Conservation (phyloP, 2,888 invertebrate genomes). For the Hofmannophila pseudospretella region DNA sequence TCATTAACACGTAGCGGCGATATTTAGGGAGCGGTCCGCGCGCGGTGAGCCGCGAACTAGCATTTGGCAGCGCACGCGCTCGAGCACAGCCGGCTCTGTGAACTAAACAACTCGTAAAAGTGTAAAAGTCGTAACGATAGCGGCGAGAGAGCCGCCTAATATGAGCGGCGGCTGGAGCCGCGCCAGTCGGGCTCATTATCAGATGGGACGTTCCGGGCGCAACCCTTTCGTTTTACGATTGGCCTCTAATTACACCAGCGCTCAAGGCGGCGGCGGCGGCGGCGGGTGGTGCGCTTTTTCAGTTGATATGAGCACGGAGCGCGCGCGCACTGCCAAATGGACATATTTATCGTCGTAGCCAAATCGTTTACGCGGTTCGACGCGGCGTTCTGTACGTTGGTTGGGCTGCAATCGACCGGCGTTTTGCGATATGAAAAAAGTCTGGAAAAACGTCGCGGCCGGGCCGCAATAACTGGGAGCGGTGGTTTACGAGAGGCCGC, state of each 20-base stretch:
- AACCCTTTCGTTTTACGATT: conserved; percentile 77
- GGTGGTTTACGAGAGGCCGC: conserved; percentile 69
- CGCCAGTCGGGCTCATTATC: conserved; percentile 75
- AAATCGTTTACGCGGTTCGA: conserved; percentile 60
- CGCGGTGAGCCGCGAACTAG: conserved; percentile 75
- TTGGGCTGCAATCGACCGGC: conserved; percentile 40
- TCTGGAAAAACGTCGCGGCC: conserved; percentile 56
- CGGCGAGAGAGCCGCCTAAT: conserved; percentile 63
- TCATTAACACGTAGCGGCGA: conserved; percentile 65
- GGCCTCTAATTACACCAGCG: conserved; percentile 73
- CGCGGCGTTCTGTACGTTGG: conserved; percentile 40
- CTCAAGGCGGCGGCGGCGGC: conserved; percentile 67
- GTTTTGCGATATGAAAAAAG: conserved; percentile 69
- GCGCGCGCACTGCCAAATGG: conserved; percentile 62
- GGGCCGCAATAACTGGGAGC: conserved; percentile 64
- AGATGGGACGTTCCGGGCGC: conserved; percentile 69
- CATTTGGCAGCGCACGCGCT: conserved; percentile 69
- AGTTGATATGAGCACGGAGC: conserved; percentile 49
- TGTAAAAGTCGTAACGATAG: conserved; percentile 77
- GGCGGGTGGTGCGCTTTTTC: conserved; percentile 48
- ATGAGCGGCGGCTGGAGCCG: conserved; percentile 69
- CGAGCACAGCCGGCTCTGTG: conserved; percentile 56
- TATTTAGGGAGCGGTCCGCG: conserved; percentile 60
- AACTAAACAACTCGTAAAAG: conserved; percentile 78
- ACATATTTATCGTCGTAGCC: conserved; percentile 62